A percentile compares a stretch with the other conserved stretches of the same genome.
Evolutionary conservation across 2,113 vertebrate species (phyloP).

Genomic region (Porphyrio hochstetteri): DNA sequence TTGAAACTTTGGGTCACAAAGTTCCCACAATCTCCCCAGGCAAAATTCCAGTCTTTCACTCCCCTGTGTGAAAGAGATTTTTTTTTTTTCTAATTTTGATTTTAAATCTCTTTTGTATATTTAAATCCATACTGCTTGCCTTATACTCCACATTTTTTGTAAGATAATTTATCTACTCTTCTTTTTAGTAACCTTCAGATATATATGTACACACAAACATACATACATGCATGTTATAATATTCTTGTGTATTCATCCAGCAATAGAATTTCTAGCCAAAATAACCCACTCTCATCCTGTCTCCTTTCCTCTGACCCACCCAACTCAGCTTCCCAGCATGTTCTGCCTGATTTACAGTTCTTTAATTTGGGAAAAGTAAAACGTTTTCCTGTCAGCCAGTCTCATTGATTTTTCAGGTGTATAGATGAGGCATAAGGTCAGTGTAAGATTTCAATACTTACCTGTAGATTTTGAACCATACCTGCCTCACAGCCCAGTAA

Average conservation of each 20-base stretch:
- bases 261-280: not conserved
- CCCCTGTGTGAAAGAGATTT: not conserved
- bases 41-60: not conserved
- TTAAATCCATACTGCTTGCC: not conserved
- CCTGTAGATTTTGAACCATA: not conserved
- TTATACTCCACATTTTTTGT: not conserved
- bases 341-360: not conserved
- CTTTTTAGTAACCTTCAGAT: not conserved
- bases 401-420: not conserved
- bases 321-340: not conserved
- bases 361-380: not conserved
- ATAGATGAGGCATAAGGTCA: not conserved
- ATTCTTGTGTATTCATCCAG: not conserved
- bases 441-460: not conserved
- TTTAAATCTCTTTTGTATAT: not conserved
- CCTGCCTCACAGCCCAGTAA: not conserved
- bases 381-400: not conserved
- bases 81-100: not conserved
- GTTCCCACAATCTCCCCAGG: not conserved
- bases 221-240: no score
- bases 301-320: not conserved
- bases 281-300: not conserved
- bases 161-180: not conserved
- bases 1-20: not conserved
- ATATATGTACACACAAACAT: not conserved